These are phyloP conservation scores for Lasioglossum villosulum DNA, from an alignment of 2,888 invertebrate genomes.

Conservation along the genomic window DNA sequence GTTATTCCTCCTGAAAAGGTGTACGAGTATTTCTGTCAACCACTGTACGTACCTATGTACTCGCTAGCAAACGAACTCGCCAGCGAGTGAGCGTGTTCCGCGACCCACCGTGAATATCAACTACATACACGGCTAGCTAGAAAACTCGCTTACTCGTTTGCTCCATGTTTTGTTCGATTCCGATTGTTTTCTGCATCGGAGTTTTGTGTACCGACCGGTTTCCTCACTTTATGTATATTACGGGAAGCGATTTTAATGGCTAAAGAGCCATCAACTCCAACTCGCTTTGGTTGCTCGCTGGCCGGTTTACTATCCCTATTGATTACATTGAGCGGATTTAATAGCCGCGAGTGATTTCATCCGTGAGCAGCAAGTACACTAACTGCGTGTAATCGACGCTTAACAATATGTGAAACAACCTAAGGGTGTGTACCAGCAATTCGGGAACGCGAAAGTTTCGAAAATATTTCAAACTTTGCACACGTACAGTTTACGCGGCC, in stretches of 20 bases:
- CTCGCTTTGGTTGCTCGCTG: conserved; percentile 8
- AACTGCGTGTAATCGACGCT: conserved; percentile 7
- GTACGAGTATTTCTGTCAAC: neutral
- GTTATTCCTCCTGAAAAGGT: neutral
- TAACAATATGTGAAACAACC: neutral
- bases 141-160: conserved; percentile 8
- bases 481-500: neutral
- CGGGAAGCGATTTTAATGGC: conserved; percentile 6
- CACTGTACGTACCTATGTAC: neutral
- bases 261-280: neutral
- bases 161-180: conserved; percentile 35
- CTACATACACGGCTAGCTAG: neutral
- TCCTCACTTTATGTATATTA: conserved; percentile 15
- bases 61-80: neutral
- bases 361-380: neutral
- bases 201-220: conserved; percentile 8
- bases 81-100: neutral
- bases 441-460: neutral
- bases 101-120: neutral
- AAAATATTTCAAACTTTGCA: neutral
- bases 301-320: conserved; percentile 31
- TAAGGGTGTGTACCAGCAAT: neutral
- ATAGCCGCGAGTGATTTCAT: conserved; percentile 11
- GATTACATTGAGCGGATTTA: conserved; percentile 21
- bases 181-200: conserved; percentile 3